Percentiles rank a stretch among this genome's conserved stretches.
These are phyloP conservation scores for Dendronephthya gigantea DNA, from an alignment of 64 coral and sea anemone species.

Conservation along the genomic window DNA sequence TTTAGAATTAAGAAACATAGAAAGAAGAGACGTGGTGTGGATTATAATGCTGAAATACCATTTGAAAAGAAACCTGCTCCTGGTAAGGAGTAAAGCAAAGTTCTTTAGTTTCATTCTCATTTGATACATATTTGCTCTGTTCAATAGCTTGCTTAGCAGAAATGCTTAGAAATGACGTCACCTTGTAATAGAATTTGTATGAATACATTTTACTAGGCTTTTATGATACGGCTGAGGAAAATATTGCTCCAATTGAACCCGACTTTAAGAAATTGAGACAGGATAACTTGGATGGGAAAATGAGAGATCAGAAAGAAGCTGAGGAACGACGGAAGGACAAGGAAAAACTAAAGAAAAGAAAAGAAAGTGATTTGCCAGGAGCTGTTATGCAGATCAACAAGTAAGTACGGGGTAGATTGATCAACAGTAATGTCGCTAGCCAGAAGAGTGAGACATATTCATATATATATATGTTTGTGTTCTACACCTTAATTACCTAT, in stretches of 20 bases:
- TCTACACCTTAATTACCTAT: no score
- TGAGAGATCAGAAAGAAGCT: slow-evolving; percentile 90
- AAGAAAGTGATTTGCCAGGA: slow-evolving; percentile 83
- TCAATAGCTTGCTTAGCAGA: neutral
- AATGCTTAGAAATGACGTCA: neutral
- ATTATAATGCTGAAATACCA: slow-evolving; percentile 98
- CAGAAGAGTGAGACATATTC: no score
- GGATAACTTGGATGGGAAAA: slow-evolving; percentile 89
- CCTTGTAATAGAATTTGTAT: neutral
- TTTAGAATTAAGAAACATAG: slow-evolving; percentile 64
- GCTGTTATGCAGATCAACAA: slow-evolving; percentile 99
- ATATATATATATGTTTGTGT: no score
- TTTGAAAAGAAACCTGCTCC: slow-evolving; percentile 99
- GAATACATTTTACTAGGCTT: slow-evolving; percentile 42
- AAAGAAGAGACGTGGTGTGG: slow-evolving; percentile 81
- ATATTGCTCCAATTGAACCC: slow-evolving; percentile 68
- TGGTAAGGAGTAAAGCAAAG: slow-evolving; percentile 24
- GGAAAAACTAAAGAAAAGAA: slow-evolving; percentile 84
- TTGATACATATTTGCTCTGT: no score
- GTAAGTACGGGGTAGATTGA: slow-evolving; percentile 2
- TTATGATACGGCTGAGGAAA: slow-evolving; percentile 88
- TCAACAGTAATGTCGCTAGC: no score
- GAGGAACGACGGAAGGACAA: slow-evolving; percentile 95
- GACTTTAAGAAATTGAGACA: slow-evolving; percentile 92
- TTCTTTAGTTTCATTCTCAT: no score